Evolutionary conservation across 37 sponge, comb jelly and placozoan genomes (phyloP), one percentile per base, ranked within the genome.

Genomic region (Chondrilla cf. caribensis): DNA sequence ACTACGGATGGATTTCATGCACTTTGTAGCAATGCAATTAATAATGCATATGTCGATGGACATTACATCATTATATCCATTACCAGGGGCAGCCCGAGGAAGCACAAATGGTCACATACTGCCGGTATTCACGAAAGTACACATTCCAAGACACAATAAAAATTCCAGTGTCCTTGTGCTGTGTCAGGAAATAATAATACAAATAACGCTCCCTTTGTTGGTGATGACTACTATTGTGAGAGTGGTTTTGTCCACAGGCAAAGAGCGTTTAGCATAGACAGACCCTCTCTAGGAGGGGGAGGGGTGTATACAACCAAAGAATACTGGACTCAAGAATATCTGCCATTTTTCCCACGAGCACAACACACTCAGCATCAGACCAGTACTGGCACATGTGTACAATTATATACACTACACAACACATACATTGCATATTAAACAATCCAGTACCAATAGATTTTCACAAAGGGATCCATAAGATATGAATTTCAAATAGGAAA

Each of bases 261-360:
- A 38, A 70, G 2, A 39, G 1, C 5, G 18, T 3, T 33, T 18
- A 29, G 71, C 71, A 22, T 70, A 38, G 71, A 38, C 57, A 6
- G 44, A 84, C 37, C 84, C 77, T 17, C 78, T 84, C 17, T 84
- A 78, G 84, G 84, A 84, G 38, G 84, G 84, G 5, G 41, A 18
- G 15, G 60, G 55, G 6, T 72, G 83, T 71, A 28, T 7, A 9
- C 18, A 8, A 38, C 22, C 22, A 22, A 54, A 58, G 26, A 33
- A n/a, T 11, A 22, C 37, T 21, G n/a, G n/a, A n/a, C n/a, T n/a
- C n/a, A n/a, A n/a, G n/a, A n/a, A n/a, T n/a, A n/a, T n/a, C n/a
- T n/a, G n/a, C n/a, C n/a, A n/a, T n/a, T n/a, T n/a, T n/a, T n/a
- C n/a, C n/a, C n/a, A n/a, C n/a, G n/a, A n/a, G n/a, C n/a, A n/a